Evolutionary conservation across 2,797 vertebrate species (phyloP), one percentile per base, ranked within the genome.

Genomic region (Etheostoma nigrum): DNA sequence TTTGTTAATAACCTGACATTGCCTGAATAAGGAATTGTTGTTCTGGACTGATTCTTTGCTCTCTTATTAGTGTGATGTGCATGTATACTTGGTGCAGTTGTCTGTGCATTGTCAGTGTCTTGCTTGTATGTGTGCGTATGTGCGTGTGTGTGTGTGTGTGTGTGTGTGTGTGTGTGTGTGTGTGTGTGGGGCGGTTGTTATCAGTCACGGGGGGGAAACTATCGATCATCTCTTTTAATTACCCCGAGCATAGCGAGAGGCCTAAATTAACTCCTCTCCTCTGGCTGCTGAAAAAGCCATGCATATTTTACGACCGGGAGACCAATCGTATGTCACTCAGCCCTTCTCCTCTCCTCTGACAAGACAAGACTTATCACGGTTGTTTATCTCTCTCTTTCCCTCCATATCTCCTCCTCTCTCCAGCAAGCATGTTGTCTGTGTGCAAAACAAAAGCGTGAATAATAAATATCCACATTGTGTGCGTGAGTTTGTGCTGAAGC

Each of bases 181-280:
- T 83, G 77, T 75, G 82, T 85, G 81, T 58, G 67, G 62, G 79
- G 79, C 21, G 88, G 92, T 89, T 93, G 93, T 95, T 95, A 95
- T 95, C 94, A 95, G 92, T 93, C 93, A 93, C 86, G 85, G 83
- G 90, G 81, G 89, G 90, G 89, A 74, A 86, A 92, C 93, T 95
- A 95, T 95, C 94, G 95, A 95, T 95, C 95, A 95, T 95, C 93
- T 95, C 92, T 96, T 96, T 96, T 96, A 96, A 96, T 96, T 96
- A 96, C 95, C 94, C 93, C 91, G 89, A 95, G 94, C 91, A 90
- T 92, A 91, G 92, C 89, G 75, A 93, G 90, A 92, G 91, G 93
- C 93, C 94, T 96, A 96, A 96, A 96, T 96, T 95, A 96, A 95
- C 95, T 96, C 90, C 88, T 92, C 93, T 92, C 92, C 89, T 92